Evolutionary conservation across 2,888 invertebrate species (phyloP).

Genomic region (Callyntrura guangdongensis): DNA sequence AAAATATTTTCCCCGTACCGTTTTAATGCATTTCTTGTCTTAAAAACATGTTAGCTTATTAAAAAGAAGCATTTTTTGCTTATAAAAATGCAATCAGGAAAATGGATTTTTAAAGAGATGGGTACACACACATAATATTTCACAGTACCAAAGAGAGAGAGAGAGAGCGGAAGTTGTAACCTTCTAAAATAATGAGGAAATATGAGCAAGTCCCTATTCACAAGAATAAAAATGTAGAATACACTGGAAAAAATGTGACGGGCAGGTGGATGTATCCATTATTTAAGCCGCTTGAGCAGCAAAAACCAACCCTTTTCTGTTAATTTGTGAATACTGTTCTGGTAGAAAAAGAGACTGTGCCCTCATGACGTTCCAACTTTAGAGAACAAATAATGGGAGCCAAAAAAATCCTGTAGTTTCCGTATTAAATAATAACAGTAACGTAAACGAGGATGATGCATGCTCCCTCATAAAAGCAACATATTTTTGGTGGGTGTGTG

Average conservation of each 20-base stretch:
- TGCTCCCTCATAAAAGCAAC: not conserved
- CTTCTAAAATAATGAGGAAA: constrained; percentile 38
- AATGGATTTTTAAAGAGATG: constrained; percentile 29
- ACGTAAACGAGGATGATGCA: not conserved
- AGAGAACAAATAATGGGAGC: too few species aligned
- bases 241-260: constrained; percentile 19
- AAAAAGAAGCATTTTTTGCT: not conserved
- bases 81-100: constrained; percentile 48
- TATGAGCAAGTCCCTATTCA: constrained; percentile 28
- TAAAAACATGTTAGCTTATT: too few species aligned
- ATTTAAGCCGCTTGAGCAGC: not conserved
- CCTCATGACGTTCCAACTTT: too few species aligned
- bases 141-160: too few species aligned
- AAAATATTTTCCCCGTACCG: not conserved
- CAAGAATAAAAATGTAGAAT: too few species aligned
- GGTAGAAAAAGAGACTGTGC: too few species aligned
- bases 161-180: constrained; percentile 57
- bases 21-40: constrained; percentile 28
- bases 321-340: too few species aligned
- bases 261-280: constrained; percentile 44
- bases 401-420: too few species aligned
- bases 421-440: constrained; percentile 14
- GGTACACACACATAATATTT: not conserved
- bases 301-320: not conserved
- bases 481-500: too few species aligned